phyloP scores from a whole-genome alignment of 2,888 invertebrate genomes.

The Leucophenga montana region DNA sequence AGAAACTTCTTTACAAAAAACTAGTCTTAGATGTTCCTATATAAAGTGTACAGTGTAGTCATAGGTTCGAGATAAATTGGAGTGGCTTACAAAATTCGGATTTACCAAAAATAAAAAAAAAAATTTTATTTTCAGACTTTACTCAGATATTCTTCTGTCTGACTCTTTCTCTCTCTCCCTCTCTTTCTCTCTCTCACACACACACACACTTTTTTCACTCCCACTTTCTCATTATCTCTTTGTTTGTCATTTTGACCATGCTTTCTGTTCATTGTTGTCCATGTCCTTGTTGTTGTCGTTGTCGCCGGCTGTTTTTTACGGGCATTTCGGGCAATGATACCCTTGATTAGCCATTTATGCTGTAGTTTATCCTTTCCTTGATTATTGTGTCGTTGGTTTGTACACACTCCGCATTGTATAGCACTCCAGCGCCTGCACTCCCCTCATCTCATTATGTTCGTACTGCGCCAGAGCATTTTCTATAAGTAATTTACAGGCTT shows the following conservation, averaged over 20 bases:
- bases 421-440: background rate
- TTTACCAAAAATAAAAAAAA: too few species aligned
- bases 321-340: constrained; percentile 45
- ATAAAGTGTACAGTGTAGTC: too few species aligned
- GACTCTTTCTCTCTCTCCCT: too few species aligned
- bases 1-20: too few species aligned
- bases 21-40: too few species aligned
- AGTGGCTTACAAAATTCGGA: constrained; percentile 29
- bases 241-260: too few species aligned
- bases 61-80: too few species aligned
- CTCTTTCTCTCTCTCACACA: too few species aligned
- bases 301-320: constrained; percentile 60
- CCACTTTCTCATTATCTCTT: too few species aligned
- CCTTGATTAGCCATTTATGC: constrained; percentile 64
- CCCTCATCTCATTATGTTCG: background rate
- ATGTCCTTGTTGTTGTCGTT: background rate
- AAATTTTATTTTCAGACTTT: too few species aligned
- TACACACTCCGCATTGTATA: background rate
- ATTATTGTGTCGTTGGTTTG: constrained; percentile 51
- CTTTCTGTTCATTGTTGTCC: background rate
- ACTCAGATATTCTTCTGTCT: too few species aligned
- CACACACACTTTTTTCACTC: too few species aligned
- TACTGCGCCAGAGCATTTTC: constrained; percentile 12
- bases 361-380: constrained; percentile 65
- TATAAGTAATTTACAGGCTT: constrained; percentile 55